Conservation (phyloP, 2,888 invertebrate species). For the Platycheirus rosarum region DNA sequence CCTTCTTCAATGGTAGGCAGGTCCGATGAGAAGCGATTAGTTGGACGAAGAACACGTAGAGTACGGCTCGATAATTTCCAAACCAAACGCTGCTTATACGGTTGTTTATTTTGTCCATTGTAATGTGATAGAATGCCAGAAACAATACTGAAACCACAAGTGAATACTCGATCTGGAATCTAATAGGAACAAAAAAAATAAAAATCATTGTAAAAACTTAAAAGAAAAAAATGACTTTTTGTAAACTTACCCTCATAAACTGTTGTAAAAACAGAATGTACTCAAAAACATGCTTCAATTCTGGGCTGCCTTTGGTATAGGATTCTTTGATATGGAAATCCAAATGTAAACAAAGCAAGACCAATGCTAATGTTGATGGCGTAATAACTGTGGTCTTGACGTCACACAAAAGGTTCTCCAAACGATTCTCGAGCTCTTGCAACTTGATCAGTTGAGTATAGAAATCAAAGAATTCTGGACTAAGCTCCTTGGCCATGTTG, state of each 20-base stretch:
- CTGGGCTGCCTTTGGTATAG: conserved; percentile 82
- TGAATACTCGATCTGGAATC: conserved; percentile 88
- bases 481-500: conserved; percentile 84
- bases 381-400: conserved; percentile 89
- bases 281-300: conserved; percentile 86
- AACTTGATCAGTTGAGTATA: conserved; percentile 84
- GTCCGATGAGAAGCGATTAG: conserved; percentile 88
- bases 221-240: neutral
- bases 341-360: conserved; percentile 89
- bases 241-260: conserved; percentile 86
- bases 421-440: conserved; percentile 86
- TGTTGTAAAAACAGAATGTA: conserved; percentile 89
- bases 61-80: conserved; percentile 91
- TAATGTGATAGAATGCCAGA: conserved; percentile 87
- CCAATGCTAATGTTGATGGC: conserved; percentile 90
- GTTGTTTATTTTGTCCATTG: conserved; percentile 87
- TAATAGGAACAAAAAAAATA: conserved; percentile 77
- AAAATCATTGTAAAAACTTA: neutral
- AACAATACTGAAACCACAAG: conserved; percentile 85
- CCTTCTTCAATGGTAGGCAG: conserved; percentile 90
- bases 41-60: conserved; percentile 87
- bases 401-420: conserved; percentile 90
- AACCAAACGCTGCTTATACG: conserved; percentile 88
- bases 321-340: conserved; percentile 84
- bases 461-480: conserved; percentile 83